phyloP scores from a whole-genome alignment of 2,113 vertebrate genomes.

The Anguilla rostrata region DNA sequence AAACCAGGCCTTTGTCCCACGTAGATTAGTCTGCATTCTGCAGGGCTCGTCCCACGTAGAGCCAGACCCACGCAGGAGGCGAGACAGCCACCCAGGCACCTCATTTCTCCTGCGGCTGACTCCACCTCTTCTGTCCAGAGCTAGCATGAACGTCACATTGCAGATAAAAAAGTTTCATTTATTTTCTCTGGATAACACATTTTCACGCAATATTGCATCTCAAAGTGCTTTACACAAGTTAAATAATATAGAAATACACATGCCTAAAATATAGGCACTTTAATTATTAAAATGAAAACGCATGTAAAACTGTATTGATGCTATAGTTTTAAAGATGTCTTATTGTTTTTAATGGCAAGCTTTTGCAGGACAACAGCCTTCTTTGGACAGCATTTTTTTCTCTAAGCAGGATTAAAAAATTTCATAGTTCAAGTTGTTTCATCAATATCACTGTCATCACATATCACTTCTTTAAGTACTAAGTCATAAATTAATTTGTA shows the following conservation, averaged over 20 bases:
- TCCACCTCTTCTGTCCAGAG: not conserved
- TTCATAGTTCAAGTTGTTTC: not conserved
- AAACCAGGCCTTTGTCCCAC: slow-evolving; percentile 59
- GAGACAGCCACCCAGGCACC: slow-evolving; percentile 3
- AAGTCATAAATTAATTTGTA: not conserved
- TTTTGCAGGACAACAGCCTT: too few species aligned
- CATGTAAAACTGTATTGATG: too few species aligned
- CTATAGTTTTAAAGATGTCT: too few species aligned
- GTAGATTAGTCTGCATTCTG: slow-evolving; percentile 57
- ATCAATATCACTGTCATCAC: not conserved
- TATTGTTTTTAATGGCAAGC: too few species aligned
- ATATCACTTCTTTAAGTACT: not conserved
- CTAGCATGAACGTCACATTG: not conserved
- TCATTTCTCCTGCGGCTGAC: not conserved
- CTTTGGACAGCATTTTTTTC: not conserved
- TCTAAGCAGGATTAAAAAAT: not conserved
- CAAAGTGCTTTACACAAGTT: not conserved
- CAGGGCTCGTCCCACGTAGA: slow-evolving; percentile 35
- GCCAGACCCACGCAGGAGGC: not conserved
- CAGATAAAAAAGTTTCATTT: not conserved
- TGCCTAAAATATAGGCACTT: too few species aligned
- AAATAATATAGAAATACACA: too few species aligned
- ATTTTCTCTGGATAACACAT: not conserved
- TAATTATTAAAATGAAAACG: too few species aligned
- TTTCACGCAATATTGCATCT: not conserved